Base-by-base conservation (phyloP, 2,797 vertebrate genomes). In the Pantherophis alleghaniensis region DNA sequence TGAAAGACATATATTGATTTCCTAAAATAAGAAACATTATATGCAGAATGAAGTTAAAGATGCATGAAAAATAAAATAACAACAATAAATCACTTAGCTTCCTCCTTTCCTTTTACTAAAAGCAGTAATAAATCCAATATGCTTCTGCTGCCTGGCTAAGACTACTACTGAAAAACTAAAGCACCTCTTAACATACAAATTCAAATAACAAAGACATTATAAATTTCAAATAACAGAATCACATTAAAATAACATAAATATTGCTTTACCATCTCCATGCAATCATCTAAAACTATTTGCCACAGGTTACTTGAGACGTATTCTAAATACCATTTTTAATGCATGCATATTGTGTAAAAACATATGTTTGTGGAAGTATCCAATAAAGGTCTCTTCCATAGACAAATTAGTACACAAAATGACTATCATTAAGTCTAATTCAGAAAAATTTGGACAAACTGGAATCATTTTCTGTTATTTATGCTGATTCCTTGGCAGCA, bases 401-500 rank as follows among this genome's bases (percentile, higher is more conserved):
- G 69, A 88, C 93, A 90, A 92, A 24, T 90, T 60, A 22, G 0
- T 42, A 92, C 55, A 5, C 57, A 91, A 94, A 92, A 61, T 7
- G 74, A 89, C 88, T 89, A 94, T 83, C 26, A 93, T 60, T 87
- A 91, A 74, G 87, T 87, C 0, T 0, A 91, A 96, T 95, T 88
- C 69, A 61, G 56, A 90, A 94, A 96, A 95, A 90, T 53, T 53
- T 91, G 90, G 89, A 87, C 93, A 93, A 93, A n/a, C 47, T 91
- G 86, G 91, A 83, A 60, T 90, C 93, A 90, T 95, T 91, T 87
- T 92, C 95, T 94, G 92, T 95, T 95, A 95, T 10, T 57, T 42
- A 95, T 51, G 63, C 83, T 93, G 91, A 86, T 18, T 91, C 92
- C 94, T 87, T 97, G 94, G 96, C 94, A 96, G 94, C 95, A 96